These are phyloP conservation scores for Actinostola sp. DNA, from an alignment of 92 coral and sea anemone genomes.

Conservation along the genomic window DNA sequence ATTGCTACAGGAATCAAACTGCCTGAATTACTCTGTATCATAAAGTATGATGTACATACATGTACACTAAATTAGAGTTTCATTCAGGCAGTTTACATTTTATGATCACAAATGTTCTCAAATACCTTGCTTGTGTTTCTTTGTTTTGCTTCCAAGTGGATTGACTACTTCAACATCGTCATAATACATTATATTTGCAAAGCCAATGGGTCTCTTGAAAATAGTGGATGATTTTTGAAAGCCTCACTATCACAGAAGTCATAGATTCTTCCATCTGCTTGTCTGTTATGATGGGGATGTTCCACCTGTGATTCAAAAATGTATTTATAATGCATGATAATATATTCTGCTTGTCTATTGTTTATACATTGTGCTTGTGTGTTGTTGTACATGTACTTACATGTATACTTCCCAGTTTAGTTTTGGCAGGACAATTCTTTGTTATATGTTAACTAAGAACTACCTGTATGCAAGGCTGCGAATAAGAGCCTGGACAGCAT, in stretches of 20 bases:
- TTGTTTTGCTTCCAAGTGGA: conserved; percentile 54
- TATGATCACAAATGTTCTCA: not conserved
- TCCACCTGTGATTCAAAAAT: conserved; percentile 16
- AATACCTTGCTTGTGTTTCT: conserved; percentile 32
- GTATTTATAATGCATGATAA: too few relatives aligned
- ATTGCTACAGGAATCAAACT: not conserved
- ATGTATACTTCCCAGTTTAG: too few relatives aligned
- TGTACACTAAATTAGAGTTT: not conserved
- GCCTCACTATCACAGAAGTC: conserved; percentile 53
- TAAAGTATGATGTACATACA: not conserved
- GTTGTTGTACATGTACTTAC: too few relatives aligned
- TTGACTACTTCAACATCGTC: conserved; percentile 39
- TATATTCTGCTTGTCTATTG: too few relatives aligned
- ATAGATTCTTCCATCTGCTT: conserved; percentile 28
- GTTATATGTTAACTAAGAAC: too few relatives aligned
- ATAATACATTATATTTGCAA: conserved; percentile 41
- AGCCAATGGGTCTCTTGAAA: conserved; percentile 44
- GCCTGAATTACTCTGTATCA: not conserved
- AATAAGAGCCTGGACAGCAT: too few relatives aligned
- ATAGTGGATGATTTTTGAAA: conserved; percentile 36
- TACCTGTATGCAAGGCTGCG: too few relatives aligned
- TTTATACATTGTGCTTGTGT: too few relatives aligned
- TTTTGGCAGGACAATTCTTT: too few relatives aligned
- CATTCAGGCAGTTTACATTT: too few relatives aligned
- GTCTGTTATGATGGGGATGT: conserved; percentile 41